These are phyloP conservation scores for Piprites chloris DNA, from an alignment of 2,113 vertebrate species.

Conservation along the genomic window DNA sequence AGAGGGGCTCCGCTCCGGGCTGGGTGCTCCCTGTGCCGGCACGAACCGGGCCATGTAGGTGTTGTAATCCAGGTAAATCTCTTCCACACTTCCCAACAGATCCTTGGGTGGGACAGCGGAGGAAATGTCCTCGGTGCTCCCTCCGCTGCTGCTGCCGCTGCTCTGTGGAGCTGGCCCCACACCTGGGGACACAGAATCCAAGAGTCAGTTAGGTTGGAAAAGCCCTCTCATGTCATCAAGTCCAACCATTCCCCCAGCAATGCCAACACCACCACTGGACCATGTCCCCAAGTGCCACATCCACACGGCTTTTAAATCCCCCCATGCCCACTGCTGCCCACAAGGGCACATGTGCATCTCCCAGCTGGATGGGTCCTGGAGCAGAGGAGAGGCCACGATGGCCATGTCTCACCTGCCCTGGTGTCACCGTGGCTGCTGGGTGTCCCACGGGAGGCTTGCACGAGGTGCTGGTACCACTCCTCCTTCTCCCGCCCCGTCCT, in stretches of 20 bases:
- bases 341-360: background rate
- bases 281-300: background rate
- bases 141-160: slow-evolving; percentile 57
- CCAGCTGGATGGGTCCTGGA: rapidly evolving
- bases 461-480: slow-evolving; percentile 85
- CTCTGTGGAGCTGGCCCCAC: background rate
- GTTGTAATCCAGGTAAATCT: slow-evolving; percentile 76
- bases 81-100: slow-evolving; percentile 33
- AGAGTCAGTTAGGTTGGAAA: background rate
- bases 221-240: background rate
- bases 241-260: background rate
- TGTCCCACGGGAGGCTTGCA: slow-evolving; percentile 63
- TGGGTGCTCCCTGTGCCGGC: slow-evolving; percentile 12
- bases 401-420: slow-evolving; percentile 60
- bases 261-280: background rate
- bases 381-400: rapidly evolving
- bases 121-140: slow-evolving; percentile 74
- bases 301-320: background rate
- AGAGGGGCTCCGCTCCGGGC: slow-evolving; percentile 65
- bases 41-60: slow-evolving; percentile 81
- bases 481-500: slow-evolving; percentile 88
- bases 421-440: slow-evolving; percentile 35
- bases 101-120: slow-evolving; percentile 47
- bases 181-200: background rate
- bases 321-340: background rate